Conservation (phyloP, 1,140 invertebrate species). For the Apis dorsata region DNA sequence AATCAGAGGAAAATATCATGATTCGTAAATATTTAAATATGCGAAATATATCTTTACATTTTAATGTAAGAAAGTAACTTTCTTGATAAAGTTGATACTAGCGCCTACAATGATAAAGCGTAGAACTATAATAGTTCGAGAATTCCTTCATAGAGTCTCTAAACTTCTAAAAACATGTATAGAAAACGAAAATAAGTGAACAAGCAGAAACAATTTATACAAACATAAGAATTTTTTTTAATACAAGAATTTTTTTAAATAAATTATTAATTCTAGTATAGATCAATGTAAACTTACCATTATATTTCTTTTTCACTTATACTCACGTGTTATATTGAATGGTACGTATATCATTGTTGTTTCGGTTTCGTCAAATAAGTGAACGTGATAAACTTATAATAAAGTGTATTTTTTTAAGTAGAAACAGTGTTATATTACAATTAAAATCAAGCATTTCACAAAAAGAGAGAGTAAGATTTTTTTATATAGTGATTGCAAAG, state of each 20-base stretch:
- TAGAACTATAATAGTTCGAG: constrained; percentile 22
- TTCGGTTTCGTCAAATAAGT: constrained; percentile 23
- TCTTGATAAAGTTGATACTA: constrained; percentile 2
- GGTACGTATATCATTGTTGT: constrained; percentile 13
- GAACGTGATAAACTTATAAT: constrained; percentile 32
- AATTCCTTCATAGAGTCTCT: neutral
- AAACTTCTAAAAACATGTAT: neutral
- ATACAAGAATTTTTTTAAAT: neutral
- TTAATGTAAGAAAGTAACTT: neutral
- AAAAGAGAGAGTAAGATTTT: neutral
- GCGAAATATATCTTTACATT: neutral
- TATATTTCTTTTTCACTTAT: neutral
- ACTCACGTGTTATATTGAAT: neutral
- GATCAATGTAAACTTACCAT: constrained; percentile 17
- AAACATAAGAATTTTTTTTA: neutral
- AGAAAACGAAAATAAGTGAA: constrained; percentile 21
- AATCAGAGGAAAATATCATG: neutral
- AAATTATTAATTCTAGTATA: neutral
- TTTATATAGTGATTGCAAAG: constrained; percentile 6
- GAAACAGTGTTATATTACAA: neutral
- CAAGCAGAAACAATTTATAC: neutral
- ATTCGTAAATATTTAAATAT: neutral
- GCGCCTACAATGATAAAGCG: neutral
- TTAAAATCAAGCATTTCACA: neutral
- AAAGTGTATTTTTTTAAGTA: constrained; percentile 12